These are phyloP conservation scores for Lytechinus variegatus DNA, from an alignment of 35 echinoderm and acorn worm genomes.

Conservation along the genomic window DNA sequence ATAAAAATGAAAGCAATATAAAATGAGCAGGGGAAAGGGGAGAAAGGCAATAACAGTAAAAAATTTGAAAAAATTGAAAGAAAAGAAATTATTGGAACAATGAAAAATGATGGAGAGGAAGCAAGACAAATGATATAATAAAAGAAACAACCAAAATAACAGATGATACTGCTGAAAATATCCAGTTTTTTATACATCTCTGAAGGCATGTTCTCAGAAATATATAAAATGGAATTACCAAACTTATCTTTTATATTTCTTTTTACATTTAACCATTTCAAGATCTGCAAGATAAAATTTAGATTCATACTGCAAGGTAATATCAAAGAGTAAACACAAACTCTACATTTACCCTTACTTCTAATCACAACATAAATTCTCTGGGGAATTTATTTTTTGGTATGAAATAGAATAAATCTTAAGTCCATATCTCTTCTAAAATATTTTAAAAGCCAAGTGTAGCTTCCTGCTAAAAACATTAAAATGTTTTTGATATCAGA, in stretches of 20 bases:
- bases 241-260: too few species aligned
- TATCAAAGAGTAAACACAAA: too few species aligned
- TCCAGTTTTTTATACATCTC: not conserved
- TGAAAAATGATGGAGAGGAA: not conserved
- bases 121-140: not conserved
- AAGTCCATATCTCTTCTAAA: not conserved
- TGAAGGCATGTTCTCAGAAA: not conserved
- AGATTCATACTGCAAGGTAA: too few species aligned
- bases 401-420: too few species aligned
- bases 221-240: too few species aligned
- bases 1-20: constrained; percentile 5
- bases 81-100: not conserved
- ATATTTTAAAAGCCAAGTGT: not conserved
- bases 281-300: too few species aligned
- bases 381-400: too few species aligned
- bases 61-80: not conserved
- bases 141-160: not conserved
- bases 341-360: too few species aligned
- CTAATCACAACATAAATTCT: too few species aligned
- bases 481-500: not conserved
- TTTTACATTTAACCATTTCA: too few species aligned
- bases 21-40: not conserved
- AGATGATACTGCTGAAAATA: not conserved
- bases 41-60: not conserved
- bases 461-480: not conserved